Base-by-base conservation (phyloP, 2,888 invertebrate genomes). In the Salpingus planirostris region DNA sequence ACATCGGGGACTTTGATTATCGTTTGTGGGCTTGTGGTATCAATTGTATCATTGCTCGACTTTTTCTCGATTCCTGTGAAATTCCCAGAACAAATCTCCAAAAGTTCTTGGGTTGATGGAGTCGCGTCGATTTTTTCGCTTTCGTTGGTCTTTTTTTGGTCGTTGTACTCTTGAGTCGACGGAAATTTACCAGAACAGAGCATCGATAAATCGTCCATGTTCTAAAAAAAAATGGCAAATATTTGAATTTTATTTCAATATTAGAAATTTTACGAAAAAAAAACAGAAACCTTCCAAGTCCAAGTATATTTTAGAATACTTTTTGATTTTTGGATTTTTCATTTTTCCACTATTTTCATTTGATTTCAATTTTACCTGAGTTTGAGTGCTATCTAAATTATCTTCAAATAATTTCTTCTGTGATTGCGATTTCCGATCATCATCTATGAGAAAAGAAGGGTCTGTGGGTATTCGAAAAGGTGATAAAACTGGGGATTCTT, bases 111-210 rank as follows among this genome's bases (percentile, higher is more conserved):
- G 3, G 60, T 60, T 3, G 49, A 40, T 11, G 49, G 43, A 4
- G 21, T 13, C 11, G 11, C 1, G 7, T 31, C 31, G n/a, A n/a
- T n/a, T n/a, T n/a, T n/a, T n/a, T n/a, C n/a, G n/a, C n/a, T n/a
- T 12, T 32, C 31, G 7, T 11, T 4, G 4, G 15, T 27, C 15
- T 27, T 11, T 23, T 31, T 33, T 11, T n/a, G n/a, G n/a, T n/a
- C n/a, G n/a, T 11, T 14, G 2, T 21, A 21, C n/a, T 12, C 21
- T 37, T 45, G 45, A 2, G 42, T 39, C 10, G 31, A 35, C 2
- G 47, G 28, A 42, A 65, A 64, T 43, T 49, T 52, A 13, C 64
- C 65, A 0, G 76, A 74, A 50, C 73, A 76, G 33, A 78, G 55
- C 12, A 65, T 67, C 33, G 70, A 65, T 7, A 78, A 55, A 6